Base-by-base conservation (phyloP, 2,888 invertebrate species). In the Eupithecia exiguata region DNA sequence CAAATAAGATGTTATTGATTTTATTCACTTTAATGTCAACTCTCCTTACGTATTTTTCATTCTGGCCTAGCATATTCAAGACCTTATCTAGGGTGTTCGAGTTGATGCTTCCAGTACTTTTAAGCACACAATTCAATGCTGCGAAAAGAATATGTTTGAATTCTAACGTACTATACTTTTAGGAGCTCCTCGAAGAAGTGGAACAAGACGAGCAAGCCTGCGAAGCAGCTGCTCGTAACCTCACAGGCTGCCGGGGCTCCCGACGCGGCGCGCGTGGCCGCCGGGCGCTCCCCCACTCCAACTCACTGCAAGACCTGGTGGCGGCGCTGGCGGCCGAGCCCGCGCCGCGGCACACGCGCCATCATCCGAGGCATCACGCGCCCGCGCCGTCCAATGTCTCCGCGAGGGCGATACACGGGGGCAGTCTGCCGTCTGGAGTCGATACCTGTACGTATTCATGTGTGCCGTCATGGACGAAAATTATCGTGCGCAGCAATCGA, bases 111-210 rank as follows among this genome's bases (percentile, higher is more conserved):
- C n/a, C 46, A 49, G 46, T 40, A 18, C 46, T 18, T n/a, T n/a
- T n/a, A n/a, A n/a, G n/a, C n/a, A n/a, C n/a, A n/a, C n/a, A n/a
- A n/a, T n/a, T n/a, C n/a, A n/a, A n/a, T n/a, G n/a, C n/a, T n/a
- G n/a, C n/a, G n/a, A 10, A 40, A 9, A 49, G 7, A 46, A 46
- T 6, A 46, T 43, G 43, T 43, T 18, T 18, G 18, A 5, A n/a
- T n/a, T 49, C 9, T n/a, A n/a, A 49, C n/a, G n/a, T 3, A 9
- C 49, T 14, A 30, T 5, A 14, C 7, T 35, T 61, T 9, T 86
- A 97, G 97, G 96, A 97, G 92, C 94, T 97, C 86, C 94, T 97
- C 80, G 96, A 96, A 86, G 96, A 97, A 88, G 97, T 96, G 80
- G 97, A 97, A 89, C 96, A 96, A 85, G 96, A 97, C 90, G 96